Conservation (phyloP, 2,888 invertebrate genomes). For the Achlya flavicornis region DNA sequence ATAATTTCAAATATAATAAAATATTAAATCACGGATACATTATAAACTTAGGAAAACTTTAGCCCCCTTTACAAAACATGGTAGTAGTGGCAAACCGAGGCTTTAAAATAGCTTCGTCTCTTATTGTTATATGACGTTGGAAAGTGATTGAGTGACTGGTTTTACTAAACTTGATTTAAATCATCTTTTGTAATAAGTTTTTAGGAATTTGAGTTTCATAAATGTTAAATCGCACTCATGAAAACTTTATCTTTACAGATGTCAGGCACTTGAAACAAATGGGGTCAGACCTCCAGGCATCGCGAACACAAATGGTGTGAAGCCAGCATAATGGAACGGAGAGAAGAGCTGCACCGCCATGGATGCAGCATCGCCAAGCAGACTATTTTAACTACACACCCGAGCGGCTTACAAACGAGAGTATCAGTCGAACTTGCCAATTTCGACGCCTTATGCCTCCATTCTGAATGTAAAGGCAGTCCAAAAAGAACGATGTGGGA, state of each 20-base stretch:
- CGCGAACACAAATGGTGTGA: constrained; percentile 11
- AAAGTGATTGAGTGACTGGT: too few species aligned
- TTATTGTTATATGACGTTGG: too few species aligned
- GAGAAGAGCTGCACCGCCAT: constrained; percentile 73
- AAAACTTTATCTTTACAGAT: constrained; percentile 12
- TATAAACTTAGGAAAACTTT: too few species aligned
- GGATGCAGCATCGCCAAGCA: constrained; percentile 79
- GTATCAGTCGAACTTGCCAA: constrained; percentile 79
- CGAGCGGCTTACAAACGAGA: constrained; percentile 73
- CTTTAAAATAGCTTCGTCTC: too few species aligned
- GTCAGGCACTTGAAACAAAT: constrained; percentile 14
- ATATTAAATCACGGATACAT: too few species aligned
- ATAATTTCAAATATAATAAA: too few species aligned
- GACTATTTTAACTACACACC: constrained; percentile 77
- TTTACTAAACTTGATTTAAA: too few species aligned
- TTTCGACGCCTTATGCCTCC: constrained; percentile 71
- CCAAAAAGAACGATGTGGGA: constrained; percentile 62
- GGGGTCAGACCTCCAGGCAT: constrained; percentile 12
- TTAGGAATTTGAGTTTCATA: too few species aligned
- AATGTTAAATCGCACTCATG: not conserved
- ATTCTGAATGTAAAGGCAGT: constrained; percentile 64
- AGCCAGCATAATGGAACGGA: constrained; percentile 60
- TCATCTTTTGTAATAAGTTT: too few species aligned
- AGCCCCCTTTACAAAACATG: too few species aligned
- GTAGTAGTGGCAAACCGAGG: too few species aligned